Evolutionary conservation across 2,888 invertebrate genomes (phyloP).

Genomic region (Venustoraphidia nigricollis): DNA sequence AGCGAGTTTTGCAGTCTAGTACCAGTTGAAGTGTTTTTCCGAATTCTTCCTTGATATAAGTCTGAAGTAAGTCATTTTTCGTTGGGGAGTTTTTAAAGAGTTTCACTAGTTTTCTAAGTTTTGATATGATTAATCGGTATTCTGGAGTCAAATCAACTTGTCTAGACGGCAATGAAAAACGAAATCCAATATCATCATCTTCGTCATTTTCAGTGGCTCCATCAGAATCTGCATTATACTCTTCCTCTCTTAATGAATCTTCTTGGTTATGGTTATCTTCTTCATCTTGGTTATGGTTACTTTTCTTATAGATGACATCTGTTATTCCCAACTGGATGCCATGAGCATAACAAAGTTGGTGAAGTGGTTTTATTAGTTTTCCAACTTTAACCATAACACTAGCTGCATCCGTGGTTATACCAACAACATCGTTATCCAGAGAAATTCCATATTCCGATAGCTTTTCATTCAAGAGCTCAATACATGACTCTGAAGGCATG

Average conservation of each 20-base stretch:
- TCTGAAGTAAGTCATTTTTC: conserved; percentile 5
- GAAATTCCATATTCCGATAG: conserved; percentile 8
- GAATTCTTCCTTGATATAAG: too few species aligned
- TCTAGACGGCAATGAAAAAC: too few species aligned
- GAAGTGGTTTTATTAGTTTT: conserved; percentile 11
- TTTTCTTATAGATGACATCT: conserved; percentile 12
- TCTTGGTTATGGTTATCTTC: too few species aligned
- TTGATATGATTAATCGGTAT: too few species aligned
- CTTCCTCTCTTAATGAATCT: too few species aligned
- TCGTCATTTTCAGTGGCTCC: too few species aligned
- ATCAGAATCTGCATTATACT: too few species aligned
- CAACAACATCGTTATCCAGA: conserved; percentile 14
- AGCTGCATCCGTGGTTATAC: conserved; percentile 15
- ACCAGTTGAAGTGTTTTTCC: conserved; percentile 8
- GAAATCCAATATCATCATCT: too few species aligned
- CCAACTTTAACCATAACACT: conserved; percentile 15
- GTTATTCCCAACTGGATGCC: conserved; percentile 12
- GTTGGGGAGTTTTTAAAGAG: conserved; percentile 1
- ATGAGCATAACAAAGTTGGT: conserved; percentile 16
- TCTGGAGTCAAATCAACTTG: too few species aligned
- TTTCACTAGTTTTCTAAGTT: too few species aligned
- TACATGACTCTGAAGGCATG: conserved; percentile 11
- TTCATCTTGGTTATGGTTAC: too few species aligned
- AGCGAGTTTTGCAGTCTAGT: conserved; percentile 9
- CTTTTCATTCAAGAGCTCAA: conserved; percentile 8